Evolutionary conservation across 2,113 vertebrate species (phyloP).

Genomic region (Coracopsis vasa): DNA sequence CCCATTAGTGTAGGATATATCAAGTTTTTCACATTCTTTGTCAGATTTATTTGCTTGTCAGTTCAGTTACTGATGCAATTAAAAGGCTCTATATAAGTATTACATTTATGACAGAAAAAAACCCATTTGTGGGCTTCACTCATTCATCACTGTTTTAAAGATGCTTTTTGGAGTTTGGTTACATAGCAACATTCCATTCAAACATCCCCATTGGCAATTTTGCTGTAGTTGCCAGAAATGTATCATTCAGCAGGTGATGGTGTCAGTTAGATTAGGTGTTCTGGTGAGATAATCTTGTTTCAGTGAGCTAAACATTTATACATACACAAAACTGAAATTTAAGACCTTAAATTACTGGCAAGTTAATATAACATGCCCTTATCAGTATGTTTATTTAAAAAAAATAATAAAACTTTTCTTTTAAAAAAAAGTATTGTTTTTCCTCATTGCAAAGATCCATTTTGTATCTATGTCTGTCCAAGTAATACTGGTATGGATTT

Average conservation of each 20-base stretch:
- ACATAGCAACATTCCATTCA: slow-evolving; percentile 48
- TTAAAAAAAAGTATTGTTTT: not conserved
- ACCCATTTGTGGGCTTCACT: not conserved
- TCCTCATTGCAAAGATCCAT: not conserved
- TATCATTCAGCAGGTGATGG: slow-evolving; percentile 17
- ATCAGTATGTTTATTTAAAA: not conserved
- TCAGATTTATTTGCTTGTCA: slow-evolving; percentile 55
- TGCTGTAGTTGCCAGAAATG: slow-evolving; percentile 16
- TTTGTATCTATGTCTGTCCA: not conserved
- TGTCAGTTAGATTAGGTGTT: not conserved
- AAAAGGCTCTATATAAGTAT: not conserved
- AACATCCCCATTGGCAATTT: not conserved
- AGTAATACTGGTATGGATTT: not conserved
- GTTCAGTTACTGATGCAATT: slow-evolving; percentile 39
- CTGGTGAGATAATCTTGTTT: not conserved
- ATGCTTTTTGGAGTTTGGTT: slow-evolving; percentile 39
- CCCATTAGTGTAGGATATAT: not conserved
- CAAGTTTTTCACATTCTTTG: slow-evolving; percentile 50
- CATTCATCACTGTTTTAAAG: slow-evolving; percentile 49
- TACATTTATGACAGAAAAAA: not conserved
- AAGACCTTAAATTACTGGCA: not conserved
- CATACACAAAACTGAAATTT: not conserved
- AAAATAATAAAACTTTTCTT: not conserved
- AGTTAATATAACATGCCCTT: not conserved
- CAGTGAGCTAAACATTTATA: not conserved